phyloP scores from a whole-genome alignment of 2,888 invertebrate genomes.

The Tolmerus cingulatus region DNA sequence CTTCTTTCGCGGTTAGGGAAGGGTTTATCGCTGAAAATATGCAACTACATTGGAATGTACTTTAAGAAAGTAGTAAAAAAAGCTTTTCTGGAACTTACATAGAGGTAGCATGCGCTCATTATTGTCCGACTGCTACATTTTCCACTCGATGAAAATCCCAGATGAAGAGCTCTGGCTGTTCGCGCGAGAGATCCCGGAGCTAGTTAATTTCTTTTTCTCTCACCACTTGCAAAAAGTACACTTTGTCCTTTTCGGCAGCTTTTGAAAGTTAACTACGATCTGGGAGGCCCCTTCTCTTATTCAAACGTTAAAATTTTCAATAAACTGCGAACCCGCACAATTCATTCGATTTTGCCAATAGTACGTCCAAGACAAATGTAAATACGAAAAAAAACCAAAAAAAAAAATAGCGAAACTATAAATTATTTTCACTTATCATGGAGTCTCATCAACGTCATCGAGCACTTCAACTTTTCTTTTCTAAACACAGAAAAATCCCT shows the following conservation, averaged over 20 bases:
- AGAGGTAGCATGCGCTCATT: slow-evolving; percentile 55
- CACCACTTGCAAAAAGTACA: not conserved
- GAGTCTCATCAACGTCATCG: not conserved
- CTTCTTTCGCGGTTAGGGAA: not conserved
- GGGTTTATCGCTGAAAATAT: not conserved
- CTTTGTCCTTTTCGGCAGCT: not conserved
- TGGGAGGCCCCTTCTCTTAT: not conserved
- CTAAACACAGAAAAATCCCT: not conserved
- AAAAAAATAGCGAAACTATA: not conserved
- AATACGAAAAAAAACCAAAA: no score
- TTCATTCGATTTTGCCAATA: not conserved
- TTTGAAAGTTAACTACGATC: not conserved
- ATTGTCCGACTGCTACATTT: slow-evolving; percentile 55
- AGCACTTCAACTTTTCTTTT: not conserved
- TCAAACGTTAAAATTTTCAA: not conserved
- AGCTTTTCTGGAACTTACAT: slow-evolving; percentile 50
- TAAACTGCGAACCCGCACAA: not conserved
- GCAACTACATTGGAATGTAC: not conserved
- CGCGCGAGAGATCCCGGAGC: not conserved
- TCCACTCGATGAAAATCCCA: slow-evolving; percentile 49
- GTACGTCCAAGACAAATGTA: not conserved
- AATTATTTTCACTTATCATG: not conserved
- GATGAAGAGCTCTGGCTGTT: slow-evolving; percentile 35
- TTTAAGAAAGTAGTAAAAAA: slow-evolving; percentile 18
- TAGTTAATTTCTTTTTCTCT: not conserved